Conservation (phyloP, 2,888 invertebrate species). For the Spodoptera littoralis region DNA sequence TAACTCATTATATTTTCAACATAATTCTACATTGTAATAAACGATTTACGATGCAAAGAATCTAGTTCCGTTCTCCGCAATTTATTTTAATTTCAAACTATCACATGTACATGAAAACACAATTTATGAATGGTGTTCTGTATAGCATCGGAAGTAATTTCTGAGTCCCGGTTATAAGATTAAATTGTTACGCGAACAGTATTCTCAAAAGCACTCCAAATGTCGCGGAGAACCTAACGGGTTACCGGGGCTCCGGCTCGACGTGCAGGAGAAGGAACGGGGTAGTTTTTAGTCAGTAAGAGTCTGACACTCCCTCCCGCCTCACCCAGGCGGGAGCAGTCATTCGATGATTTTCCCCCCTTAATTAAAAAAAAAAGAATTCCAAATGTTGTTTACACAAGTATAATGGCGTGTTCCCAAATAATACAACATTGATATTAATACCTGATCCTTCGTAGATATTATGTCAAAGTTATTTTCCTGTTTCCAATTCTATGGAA, state of each 20-base stretch:
- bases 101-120: slow-evolving; percentile 42
- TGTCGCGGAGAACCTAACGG: too few species aligned
- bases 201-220: slow-evolving; percentile 12
- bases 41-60: slow-evolving; percentile 18
- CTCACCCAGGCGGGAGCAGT: too few species aligned
- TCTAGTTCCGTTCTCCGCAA: slow-evolving; percentile 27
- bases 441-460: slow-evolving; percentile 6
- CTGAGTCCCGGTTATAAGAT: not conserved
- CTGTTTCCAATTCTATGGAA: slow-evolving; percentile 60
- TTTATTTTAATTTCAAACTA: slow-evolving; percentile 41
- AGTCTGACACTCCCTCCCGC: too few species aligned
- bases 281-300: too few species aligned
- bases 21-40: slow-evolving; percentile 9
- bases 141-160: slow-evolving; percentile 25
- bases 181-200: slow-evolving; percentile 6
- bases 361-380: too few species aligned
- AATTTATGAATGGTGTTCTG: slow-evolving; percentile 44
- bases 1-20: slow-evolving; percentile 28
- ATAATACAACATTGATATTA: slow-evolving; percentile 3
- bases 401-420: slow-evolving; percentile 3
- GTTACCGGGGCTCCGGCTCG: too few species aligned
- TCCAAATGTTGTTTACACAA: slow-evolving; percentile 2
- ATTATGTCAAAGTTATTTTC: slow-evolving; percentile 51
- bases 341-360: too few species aligned
- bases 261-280: too few species aligned